Conservation (phyloP, 2,888 invertebrate genomes). For the Unio pictorum region DNA sequence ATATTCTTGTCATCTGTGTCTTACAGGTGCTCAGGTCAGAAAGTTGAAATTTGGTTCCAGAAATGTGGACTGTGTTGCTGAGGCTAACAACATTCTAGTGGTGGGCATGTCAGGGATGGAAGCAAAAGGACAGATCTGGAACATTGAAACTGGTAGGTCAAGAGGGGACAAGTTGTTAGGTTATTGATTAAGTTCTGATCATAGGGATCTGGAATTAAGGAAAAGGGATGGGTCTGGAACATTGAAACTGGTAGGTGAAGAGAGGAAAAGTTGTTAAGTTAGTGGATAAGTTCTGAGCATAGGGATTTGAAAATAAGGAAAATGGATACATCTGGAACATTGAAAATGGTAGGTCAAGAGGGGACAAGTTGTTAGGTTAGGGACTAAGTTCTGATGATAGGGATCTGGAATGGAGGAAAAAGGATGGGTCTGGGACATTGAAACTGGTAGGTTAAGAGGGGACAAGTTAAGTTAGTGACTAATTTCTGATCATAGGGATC, state of each 20-base stretch:
- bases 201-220: conserved; percentile 45
- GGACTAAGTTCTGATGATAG: too few relatives aligned
- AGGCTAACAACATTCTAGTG: conserved; percentile 46
- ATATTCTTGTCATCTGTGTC: not conserved
- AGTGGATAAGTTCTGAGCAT: too few relatives aligned
- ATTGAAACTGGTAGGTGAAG: conserved; percentile 41
- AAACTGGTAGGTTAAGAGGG: too few relatives aligned
- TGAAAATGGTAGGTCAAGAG: not conserved
- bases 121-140: conserved; percentile 49
- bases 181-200: too few relatives aligned
- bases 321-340: too few relatives aligned
- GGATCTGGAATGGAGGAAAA: too few relatives aligned
- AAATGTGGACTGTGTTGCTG: conserved; percentile 43
- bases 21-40: conserved; percentile 19
- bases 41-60: conserved; percentile 11
- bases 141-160: conserved; percentile 48
- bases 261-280: too few relatives aligned
- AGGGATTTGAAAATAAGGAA: too few relatives aligned
- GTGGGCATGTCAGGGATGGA: conserved; percentile 54
- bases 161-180: not conserved
- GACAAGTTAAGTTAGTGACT: too few relatives aligned
- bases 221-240: conserved; percentile 49
- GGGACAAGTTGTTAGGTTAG: too few relatives aligned
- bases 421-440: too few relatives aligned
- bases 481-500: too few relatives aligned